Conservation (phyloP, 2,113 vertebrate genomes). For the Microcebus griseorufus region DNA sequence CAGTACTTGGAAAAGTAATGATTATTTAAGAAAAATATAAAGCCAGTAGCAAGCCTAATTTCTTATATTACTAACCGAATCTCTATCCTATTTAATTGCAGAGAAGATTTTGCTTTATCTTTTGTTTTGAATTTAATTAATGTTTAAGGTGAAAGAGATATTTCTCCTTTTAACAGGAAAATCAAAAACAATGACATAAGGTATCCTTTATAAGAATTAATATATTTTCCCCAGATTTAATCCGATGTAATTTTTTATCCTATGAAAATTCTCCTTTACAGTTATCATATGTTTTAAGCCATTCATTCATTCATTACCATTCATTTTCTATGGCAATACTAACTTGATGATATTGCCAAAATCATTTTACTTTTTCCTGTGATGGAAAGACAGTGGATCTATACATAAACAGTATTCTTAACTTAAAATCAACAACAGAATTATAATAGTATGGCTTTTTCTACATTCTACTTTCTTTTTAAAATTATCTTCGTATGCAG, state of each 20-base stretch:
- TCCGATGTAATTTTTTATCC: not conserved
- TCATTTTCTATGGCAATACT: not conserved
- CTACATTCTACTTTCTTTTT: not conserved
- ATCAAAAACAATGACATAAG: not conserved
- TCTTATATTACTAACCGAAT: not conserved
- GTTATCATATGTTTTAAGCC: not conserved
- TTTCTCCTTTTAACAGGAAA: not conserved
- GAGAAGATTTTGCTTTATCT: not conserved
- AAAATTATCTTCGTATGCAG: not conserved
- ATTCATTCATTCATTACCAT: not conserved
- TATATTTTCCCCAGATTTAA: not conserved
- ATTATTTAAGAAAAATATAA: not conserved
- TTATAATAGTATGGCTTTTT: not conserved
- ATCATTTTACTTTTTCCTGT: not conserved
- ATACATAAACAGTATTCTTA: not conserved
- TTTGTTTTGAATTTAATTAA: not conserved
- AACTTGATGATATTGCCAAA: not conserved
- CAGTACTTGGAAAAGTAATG: not conserved
- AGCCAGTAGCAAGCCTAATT: not conserved
- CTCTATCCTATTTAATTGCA: not conserved
- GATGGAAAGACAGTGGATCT: not conserved
- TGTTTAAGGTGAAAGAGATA: not conserved
- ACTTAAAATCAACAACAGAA: slow-evolving; percentile 32
- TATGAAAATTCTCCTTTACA: not conserved
- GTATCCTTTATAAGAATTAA: not conserved